Conservation (phyloP, 1,140 invertebrate genomes). For the Trichonephila clavipes region DNA sequence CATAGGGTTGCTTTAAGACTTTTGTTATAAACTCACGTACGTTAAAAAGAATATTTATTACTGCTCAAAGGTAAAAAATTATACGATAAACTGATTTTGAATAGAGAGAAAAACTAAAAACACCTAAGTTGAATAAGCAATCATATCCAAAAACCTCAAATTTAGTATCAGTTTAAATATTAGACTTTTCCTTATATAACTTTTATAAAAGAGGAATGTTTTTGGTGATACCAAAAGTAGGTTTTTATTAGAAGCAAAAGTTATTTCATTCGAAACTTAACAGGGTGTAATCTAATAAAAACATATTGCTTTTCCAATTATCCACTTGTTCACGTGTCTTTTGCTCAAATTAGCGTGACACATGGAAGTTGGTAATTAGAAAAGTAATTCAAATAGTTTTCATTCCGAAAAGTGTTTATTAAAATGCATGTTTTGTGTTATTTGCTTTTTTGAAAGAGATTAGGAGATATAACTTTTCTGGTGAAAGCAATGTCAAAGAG, state of each 20-base stretch:
- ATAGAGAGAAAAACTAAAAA: no score
- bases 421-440: not conserved
- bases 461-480: not conserved
- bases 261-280: not conserved
- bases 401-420: not conserved
- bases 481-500: not conserved
- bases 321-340: not conserved
- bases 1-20: no score
- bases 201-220: not conserved
- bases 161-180: not conserved
- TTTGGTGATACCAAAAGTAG: not conserved
- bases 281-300: not conserved
- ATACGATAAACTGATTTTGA: no score
- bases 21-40: no score
- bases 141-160: not conserved
- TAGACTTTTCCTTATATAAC: not conserved
- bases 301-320: conserved; percentile 26
- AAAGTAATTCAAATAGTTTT: not conserved
- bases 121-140: no score
- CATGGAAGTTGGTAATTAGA: not conserved
- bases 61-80: no score
- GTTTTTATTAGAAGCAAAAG: not conserved
- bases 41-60: no score
- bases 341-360: not conserved
- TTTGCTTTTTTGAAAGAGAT: not conserved